phyloP scores from a whole-genome alignment of 1,140 invertebrate species.

The Pachypeltis micranthus region DNA sequence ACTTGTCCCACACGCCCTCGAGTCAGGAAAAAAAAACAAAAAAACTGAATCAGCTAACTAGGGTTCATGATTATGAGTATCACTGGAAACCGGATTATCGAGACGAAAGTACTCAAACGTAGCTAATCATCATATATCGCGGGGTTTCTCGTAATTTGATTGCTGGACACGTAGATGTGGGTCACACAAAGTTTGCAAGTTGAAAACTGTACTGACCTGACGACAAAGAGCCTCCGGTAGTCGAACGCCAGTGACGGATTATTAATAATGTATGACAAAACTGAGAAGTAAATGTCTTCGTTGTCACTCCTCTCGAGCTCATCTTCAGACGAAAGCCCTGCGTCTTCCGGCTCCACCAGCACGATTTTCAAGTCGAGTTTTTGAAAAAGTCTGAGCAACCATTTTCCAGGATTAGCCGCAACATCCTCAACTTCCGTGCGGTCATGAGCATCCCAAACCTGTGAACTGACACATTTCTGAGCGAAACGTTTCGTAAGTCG shows the following conservation, averaged over 20 bases:
- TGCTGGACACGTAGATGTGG: too few relatives aligned
- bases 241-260: neutral
- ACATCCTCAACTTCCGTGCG: neutral
- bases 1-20: too few relatives aligned
- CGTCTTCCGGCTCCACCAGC: neutral
- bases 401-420: neutral
- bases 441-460: neutral
- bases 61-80: too few relatives aligned
- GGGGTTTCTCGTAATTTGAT: too few relatives aligned
- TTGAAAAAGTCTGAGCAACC: neutral
- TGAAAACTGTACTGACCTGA: neutral
- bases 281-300: neutral
- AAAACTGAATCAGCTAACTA: too few relatives aligned
- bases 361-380: neutral
- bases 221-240: neutral
- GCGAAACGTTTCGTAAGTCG: too few relatives aligned
- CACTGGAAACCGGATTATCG: too few relatives aligned
- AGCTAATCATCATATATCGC: too few relatives aligned
- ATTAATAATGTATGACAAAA: neutral
- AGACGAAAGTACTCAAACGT: too few relatives aligned
- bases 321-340: neutral
- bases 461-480: too few relatives aligned
- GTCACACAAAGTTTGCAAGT: too few relatives aligned
- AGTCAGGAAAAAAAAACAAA: too few relatives aligned
- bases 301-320: neutral